Conservation (phyloP, 2,888 invertebrate species). For the Stenoptilia bipunctidactyla region DNA sequence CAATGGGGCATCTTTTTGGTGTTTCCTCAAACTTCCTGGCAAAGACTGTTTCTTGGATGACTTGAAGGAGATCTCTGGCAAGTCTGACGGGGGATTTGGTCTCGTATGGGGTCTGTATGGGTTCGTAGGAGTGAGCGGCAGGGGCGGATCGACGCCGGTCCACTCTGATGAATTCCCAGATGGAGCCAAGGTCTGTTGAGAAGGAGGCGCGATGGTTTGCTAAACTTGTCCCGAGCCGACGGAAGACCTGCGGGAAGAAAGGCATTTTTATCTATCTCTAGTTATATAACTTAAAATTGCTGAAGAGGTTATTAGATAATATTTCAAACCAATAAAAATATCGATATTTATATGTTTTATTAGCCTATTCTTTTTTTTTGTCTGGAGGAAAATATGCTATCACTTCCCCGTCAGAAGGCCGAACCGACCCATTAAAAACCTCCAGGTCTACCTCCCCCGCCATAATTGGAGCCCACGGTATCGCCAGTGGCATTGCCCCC, state of each 20-base stretch:
- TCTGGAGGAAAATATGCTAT: too few species aligned
- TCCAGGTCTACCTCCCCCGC: too few species aligned
- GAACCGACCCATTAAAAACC: too few species aligned
- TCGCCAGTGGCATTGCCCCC: too few species aligned
- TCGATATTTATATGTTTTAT: too few species aligned
- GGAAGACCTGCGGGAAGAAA: slow-evolving; percentile 38
- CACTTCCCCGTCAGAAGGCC: too few species aligned
- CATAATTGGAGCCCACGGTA: too few species aligned
- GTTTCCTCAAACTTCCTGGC: slow-evolving; percentile 38
- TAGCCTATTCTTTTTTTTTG: too few species aligned
- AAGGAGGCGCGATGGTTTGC: slow-evolving; percentile 58
- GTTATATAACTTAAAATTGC: too few species aligned
- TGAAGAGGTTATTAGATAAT: too few species aligned
- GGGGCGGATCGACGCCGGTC: slow-evolving; percentile 48
- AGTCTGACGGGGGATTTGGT: slow-evolving; percentile 44
- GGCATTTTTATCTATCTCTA: too few species aligned
- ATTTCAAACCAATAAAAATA: too few species aligned
- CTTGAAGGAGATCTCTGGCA: slow-evolving; percentile 55
- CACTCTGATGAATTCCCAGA: slow-evolving; percentile 55
- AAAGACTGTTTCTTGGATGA: slow-evolving; percentile 59
- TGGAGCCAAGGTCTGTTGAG: slow-evolving; percentile 52
- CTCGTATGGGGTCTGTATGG: slow-evolving; percentile 34
- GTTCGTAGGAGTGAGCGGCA: slow-evolving; percentile 30
- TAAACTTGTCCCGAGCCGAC: slow-evolving; percentile 49
- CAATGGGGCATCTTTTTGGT: slow-evolving; percentile 48